Conservation (phyloP, 2,113 vertebrate genomes). For the Atrichornis clamosus region DNA sequence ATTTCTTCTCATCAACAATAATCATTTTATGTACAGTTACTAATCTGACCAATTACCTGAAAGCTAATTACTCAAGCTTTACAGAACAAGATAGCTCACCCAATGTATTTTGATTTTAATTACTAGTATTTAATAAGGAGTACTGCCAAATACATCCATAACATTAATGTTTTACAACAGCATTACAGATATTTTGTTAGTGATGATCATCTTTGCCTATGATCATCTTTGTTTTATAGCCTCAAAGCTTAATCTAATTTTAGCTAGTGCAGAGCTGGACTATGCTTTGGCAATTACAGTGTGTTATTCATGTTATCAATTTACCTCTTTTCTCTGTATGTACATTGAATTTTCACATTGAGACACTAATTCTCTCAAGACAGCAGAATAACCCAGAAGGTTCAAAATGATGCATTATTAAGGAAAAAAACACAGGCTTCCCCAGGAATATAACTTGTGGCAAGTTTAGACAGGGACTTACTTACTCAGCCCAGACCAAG, state of each 20-base stretch:
- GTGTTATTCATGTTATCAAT: slow-evolving; percentile 39
- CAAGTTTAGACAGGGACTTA: background rate
- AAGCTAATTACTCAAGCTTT: slow-evolving; percentile 63
- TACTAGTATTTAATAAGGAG: slow-evolving; percentile 69
- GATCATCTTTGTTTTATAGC: slow-evolving; percentile 65
- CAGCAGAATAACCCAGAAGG: background rate
- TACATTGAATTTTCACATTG: background rate
- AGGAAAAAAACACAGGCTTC: background rate
- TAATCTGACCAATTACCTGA: slow-evolving; percentile 66
- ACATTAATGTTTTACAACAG: slow-evolving; percentile 62
- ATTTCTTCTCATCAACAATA: slow-evolving; percentile 33
- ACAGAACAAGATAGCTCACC: slow-evolving; percentile 54
- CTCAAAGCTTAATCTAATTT: slow-evolving; percentile 70
- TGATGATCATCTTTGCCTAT: slow-evolving; percentile 43
- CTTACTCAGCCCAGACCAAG: background rate
- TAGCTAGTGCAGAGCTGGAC: slow-evolving; percentile 13
- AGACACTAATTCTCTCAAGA: background rate
- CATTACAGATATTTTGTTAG: slow-evolving; percentile 69
- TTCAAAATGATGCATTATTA: background rate
- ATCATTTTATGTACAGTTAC: slow-evolving; percentile 49
- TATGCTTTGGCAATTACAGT: slow-evolving; percentile 24
- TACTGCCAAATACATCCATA: slow-evolving; percentile 62
- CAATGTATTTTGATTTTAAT: slow-evolving; percentile 67
- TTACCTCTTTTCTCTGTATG: background rate
- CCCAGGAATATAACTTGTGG: background rate